Evolutionary conservation across 2,797 vertebrate species (phyloP).

Genomic region (Perodicticus potto): DNA sequence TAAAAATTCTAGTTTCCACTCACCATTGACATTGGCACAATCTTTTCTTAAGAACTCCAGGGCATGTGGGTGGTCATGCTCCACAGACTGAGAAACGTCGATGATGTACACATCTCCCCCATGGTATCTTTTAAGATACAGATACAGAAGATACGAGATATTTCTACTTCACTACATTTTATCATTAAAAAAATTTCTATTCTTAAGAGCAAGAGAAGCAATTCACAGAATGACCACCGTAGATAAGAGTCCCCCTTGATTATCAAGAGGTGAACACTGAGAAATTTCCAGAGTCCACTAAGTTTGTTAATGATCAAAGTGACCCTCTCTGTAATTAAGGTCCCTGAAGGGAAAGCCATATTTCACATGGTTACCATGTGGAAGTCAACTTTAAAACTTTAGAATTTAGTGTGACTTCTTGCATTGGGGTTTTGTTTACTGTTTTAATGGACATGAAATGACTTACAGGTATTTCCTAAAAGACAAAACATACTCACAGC

Average conservation of each 20-base stretch:
- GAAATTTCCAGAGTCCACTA: neutral
- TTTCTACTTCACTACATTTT: neutral
- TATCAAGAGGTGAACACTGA: neutral
- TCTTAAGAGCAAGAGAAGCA: neutral
- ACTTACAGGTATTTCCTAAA: fast-evolving
- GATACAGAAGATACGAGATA: neutral
- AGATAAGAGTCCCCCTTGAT: neutral
- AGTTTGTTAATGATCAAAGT: neutral
- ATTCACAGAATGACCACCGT: neutral
- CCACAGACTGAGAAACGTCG: slow-evolving; percentile 97
- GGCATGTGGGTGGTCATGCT: slow-evolving; percentile 97
- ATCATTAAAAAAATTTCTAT: neutral
- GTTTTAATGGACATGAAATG: neutral
- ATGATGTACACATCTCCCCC: slow-evolving; percentile 93
- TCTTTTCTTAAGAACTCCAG: slow-evolving; percentile 97
- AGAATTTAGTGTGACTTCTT: neutral
- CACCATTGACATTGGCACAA: slow-evolving; percentile 95
- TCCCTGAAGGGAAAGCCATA: neutral
- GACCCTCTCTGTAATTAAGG: neutral
- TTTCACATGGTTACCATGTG: neutral
- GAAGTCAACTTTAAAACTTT: neutral
- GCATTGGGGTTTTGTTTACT: neutral
- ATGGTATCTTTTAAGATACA: slow-evolving; percentile 89
- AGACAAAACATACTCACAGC: slow-evolving; percentile 90
- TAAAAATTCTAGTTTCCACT: slow-evolving; percentile 60